Conservation (phyloP, 2,797 vertebrate genomes). For the Lithobates sylvaticus region DNA sequence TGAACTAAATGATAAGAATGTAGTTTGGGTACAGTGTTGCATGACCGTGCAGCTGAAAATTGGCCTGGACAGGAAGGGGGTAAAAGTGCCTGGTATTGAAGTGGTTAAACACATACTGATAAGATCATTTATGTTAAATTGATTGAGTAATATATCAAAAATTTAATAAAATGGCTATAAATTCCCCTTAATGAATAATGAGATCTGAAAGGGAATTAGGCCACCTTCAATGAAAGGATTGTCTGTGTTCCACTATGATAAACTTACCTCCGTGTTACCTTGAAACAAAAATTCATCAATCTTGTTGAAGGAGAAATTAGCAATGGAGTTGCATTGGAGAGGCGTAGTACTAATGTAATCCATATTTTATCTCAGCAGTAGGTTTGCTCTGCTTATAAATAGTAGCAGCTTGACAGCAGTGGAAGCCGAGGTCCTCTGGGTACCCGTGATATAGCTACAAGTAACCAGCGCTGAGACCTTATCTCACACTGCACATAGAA, state of each 20-base stretch:
- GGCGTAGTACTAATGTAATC: constrained; percentile 30
- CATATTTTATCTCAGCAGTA: constrained; percentile 41
- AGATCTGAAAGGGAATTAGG: constrained; percentile 7
- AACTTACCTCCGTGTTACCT: constrained; percentile 24
- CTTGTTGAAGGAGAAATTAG: constrained; percentile 33
- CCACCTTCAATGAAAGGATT: neutral
- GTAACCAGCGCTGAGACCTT: constrained; percentile 8
- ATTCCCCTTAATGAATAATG: neutral
- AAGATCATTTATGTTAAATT: too few species aligned
- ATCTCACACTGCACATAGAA: neutral
- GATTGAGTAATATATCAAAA: neutral
- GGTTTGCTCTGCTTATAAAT: constrained; percentile 48
- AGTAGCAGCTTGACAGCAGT: constrained; percentile 37
- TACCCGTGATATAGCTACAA: constrained; percentile 21
- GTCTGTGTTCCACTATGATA: neutral
- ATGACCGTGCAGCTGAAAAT: too few species aligned
- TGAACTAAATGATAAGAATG: too few species aligned
- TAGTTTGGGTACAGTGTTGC: too few species aligned
- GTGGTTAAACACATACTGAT: too few species aligned
- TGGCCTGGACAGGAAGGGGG: too few species aligned
- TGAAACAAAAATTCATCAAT: constrained; percentile 39
- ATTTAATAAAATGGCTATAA: too few species aligned
- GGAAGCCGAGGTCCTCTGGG: constrained; percentile 48
- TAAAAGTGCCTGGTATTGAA: too few species aligned
- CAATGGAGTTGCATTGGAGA: constrained; percentile 34